These are phyloP conservation scores for Setophaga coronata DNA, from an alignment of 2,113 vertebrate species.

Conservation along the genomic window DNA sequence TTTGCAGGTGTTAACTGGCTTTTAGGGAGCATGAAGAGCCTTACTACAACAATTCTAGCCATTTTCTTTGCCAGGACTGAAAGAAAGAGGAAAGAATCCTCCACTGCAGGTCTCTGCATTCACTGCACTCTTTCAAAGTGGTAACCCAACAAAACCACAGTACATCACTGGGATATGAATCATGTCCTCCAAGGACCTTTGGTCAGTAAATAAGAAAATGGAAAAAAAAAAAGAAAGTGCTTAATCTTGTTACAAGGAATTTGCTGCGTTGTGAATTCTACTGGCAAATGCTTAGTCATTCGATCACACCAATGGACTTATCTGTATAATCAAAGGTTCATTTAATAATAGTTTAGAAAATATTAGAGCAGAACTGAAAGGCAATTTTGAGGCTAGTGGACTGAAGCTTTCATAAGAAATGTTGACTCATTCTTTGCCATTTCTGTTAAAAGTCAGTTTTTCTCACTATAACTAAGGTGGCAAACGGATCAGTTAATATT, in stretches of 20 bases:
- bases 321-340: not conserved
- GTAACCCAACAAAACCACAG: not conserved
- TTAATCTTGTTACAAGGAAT: not conserved
- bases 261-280: not conserved
- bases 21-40: not conserved
- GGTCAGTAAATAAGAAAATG: not conserved
- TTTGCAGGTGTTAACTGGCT: not conserved
- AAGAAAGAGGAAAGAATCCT: not conserved
- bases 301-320: not conserved
- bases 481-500: not conserved
- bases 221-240: not conserved
- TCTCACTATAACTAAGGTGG: not conserved
- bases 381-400: constrained; percentile 19
- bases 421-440: not conserved
- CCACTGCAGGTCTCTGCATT: not conserved
- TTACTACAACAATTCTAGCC: not conserved
- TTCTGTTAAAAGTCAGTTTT: not conserved
- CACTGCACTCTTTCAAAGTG: not conserved
- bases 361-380: not conserved
- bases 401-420: not conserved
- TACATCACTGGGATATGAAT: not conserved
- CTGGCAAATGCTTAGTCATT: not conserved
- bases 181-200: not conserved
- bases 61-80: not conserved
- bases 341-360: constrained; percentile 37